These are phyloP conservation scores for Itoplectis maculator DNA, from an alignment of 2,888 invertebrate genomes.

Conservation along the genomic window DNA sequence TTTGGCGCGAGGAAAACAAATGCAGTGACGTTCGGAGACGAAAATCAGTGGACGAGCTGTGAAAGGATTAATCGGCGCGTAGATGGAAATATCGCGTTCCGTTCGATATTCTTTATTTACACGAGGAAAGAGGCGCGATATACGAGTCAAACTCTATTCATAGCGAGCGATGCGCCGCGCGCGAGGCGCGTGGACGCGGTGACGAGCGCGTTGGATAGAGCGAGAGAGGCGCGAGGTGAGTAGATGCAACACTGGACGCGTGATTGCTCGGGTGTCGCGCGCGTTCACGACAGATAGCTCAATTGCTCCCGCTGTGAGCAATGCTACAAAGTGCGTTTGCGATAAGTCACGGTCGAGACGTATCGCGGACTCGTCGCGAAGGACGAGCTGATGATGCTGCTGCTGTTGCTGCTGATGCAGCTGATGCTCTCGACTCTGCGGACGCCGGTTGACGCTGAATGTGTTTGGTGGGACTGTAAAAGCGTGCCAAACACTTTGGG, in stretches of 20 bases:
- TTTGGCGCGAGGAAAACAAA: no score
- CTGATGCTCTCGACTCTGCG: conserved; percentile 17
- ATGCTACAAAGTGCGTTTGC: conserved; percentile 73
- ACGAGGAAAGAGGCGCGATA: background rate
- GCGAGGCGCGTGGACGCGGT: background rate
- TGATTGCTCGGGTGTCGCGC: conserved; percentile 80
- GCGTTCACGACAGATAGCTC: conserved; percentile 78
- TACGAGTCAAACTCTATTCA: conserved; percentile 1
- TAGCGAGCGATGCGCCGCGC: background rate
- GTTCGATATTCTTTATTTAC: background rate
- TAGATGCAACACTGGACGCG: conserved; percentile 76
- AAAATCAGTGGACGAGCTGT: background rate
- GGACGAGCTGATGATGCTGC: background rate
- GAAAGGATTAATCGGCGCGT: conserved; percentile 7
- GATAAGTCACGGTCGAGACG: conserved; percentile 70
- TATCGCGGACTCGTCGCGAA: conserved; percentile 10
- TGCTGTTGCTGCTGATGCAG: no score
- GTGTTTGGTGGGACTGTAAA: no score
- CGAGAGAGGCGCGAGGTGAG: conserved; percentile 73
- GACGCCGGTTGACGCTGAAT: background rate
- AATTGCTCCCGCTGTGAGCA: conserved; percentile 79
- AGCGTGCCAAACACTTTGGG: no score
- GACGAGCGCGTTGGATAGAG: background rate
- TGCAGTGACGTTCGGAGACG: background rate
- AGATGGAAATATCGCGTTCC: background rate